Evolutionary conservation across 1,140 invertebrate species (phyloP).

Genomic region (Drosophila sproati): DNA sequence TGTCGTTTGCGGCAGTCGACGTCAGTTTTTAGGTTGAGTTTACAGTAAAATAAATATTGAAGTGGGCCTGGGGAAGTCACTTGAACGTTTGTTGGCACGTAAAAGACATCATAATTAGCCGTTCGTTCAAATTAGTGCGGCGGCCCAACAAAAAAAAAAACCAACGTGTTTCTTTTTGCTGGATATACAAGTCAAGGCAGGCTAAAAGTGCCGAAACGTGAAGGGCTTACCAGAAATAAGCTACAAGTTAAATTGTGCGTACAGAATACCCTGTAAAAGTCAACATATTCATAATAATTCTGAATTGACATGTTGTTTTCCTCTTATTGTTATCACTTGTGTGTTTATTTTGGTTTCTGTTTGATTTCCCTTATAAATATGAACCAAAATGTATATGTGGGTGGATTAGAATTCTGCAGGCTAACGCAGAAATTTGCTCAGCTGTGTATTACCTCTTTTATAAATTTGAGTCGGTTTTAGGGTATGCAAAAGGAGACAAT

Average conservation of each 20-base stretch:
- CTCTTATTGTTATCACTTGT: no score
- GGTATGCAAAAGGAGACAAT: slow-evolving; percentile 26
- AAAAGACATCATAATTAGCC: slow-evolving; percentile 83
- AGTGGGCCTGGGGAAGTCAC: slow-evolving; percentile 68
- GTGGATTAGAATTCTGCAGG: no score
- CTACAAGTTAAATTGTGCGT: neutral
- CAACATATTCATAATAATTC: no score
- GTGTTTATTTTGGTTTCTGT: no score
- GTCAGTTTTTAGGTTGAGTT: slow-evolving; percentile 70
- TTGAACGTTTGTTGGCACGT: slow-evolving; percentile 80
- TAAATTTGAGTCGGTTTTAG: neutral
- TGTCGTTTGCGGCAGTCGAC: neutral
- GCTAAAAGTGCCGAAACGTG: slow-evolving; percentile 56
- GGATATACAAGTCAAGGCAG: slow-evolving; percentile 23
- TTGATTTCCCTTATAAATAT: no score
- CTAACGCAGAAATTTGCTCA: no score
- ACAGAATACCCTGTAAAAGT: neutral
- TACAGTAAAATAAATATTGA: slow-evolving; percentile 81
- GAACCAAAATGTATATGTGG: no score
- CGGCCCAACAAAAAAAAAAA: slow-evolving; percentile 7
- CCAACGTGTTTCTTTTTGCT: slow-evolving; percentile 6
- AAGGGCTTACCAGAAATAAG: neutral
- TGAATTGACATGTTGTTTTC: no score
- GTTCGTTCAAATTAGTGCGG: slow-evolving; percentile 63
- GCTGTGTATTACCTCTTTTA: neutral